A percentile compares a stretch with the other conserved stretches of the same genome.
phyloP scores from a whole-genome alignment of 2,888 invertebrate genomes.

The Minunthozetes semirufus region DNA sequence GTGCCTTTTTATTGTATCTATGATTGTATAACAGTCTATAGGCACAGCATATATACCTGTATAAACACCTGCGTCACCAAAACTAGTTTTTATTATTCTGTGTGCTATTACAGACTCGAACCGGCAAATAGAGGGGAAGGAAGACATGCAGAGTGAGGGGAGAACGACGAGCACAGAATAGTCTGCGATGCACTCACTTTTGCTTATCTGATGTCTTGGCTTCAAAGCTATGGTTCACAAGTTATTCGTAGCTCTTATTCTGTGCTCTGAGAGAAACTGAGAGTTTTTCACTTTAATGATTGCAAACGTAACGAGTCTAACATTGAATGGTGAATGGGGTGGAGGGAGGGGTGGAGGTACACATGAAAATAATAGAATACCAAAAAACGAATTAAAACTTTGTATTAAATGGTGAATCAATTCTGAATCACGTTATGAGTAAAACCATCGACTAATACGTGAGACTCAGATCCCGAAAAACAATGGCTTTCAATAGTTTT shows the following conservation, averaged over 20 bases:
- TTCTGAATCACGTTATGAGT: not conserved
- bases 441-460: not conserved
- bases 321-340: not conserved
- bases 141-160: not conserved
- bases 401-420: not conserved
- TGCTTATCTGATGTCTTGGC: too few relatives aligned
- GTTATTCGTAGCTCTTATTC: not conserved
- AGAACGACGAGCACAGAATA: not conserved
- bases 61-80: conserved; percentile 3
- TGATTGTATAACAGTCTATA: not conserved
- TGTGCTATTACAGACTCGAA: not conserved
- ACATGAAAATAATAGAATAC: not conserved
- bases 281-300: not conserved
- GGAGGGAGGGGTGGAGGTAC: not conserved
- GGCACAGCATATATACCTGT: not conserved
- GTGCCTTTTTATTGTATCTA: not conserved
- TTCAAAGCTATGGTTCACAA: not conserved
- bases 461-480: too few relatives aligned
- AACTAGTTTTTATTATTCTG: conserved; percentile 7
- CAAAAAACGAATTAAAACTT: not conserved
- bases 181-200: not conserved
- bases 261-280: not conserved
- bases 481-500: too few relatives aligned
- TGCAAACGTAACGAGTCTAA: not conserved
- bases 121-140: not conserved